Conservation (phyloP, 1,140 invertebrate species). For the Heliothis virescens region DNA sequence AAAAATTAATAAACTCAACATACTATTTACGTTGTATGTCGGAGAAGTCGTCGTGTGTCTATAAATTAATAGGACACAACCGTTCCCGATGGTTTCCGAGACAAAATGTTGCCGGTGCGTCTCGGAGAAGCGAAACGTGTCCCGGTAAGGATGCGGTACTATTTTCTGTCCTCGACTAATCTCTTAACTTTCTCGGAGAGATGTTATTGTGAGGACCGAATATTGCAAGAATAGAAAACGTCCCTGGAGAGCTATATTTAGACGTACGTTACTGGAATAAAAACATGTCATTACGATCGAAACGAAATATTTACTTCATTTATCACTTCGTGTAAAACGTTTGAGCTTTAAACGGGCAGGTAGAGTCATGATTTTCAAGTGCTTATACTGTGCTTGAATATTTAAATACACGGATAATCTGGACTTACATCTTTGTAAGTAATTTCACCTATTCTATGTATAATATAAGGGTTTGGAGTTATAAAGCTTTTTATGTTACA, state of each 20-base stretch:
- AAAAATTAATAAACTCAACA: slow-evolving; percentile 55
- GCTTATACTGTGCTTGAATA: slow-evolving; percentile 1
- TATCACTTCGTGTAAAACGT: slow-evolving; percentile 29
- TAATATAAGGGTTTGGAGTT: too few relatives aligned
- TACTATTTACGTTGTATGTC: slow-evolving; percentile 47
- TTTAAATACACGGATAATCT: not conserved
- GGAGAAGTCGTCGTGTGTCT: slow-evolving; percentile 36
- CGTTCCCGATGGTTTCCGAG: slow-evolving; percentile 64
- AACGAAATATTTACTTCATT: not conserved
- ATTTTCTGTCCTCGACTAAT: slow-evolving; percentile 1
- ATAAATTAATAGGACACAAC: slow-evolving; percentile 58
- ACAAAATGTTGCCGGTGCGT: slow-evolving; percentile 64
- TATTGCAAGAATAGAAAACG: slow-evolving; percentile 36
- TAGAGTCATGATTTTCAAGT: not conserved
- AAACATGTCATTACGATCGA: slow-evolving; percentile 2
- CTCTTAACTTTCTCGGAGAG: slow-evolving; percentile 11
- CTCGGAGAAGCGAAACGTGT: slow-evolving; percentile 36
- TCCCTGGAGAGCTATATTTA: slow-evolving; percentile 26
- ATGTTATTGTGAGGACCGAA: slow-evolving; percentile 20
- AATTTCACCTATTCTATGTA: not conserved
- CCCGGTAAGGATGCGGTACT: slow-evolving; percentile 43
- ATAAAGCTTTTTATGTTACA: too few relatives aligned
- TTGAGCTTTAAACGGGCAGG: not conserved
- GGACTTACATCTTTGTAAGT: not conserved
- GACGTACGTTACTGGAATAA: slow-evolving; percentile 2